Evolutionary conservation across 2,113 vertebrate species (phyloP), one percentile per base, ranked within the genome.

Genomic region (Seriola rivoliana): DNA sequence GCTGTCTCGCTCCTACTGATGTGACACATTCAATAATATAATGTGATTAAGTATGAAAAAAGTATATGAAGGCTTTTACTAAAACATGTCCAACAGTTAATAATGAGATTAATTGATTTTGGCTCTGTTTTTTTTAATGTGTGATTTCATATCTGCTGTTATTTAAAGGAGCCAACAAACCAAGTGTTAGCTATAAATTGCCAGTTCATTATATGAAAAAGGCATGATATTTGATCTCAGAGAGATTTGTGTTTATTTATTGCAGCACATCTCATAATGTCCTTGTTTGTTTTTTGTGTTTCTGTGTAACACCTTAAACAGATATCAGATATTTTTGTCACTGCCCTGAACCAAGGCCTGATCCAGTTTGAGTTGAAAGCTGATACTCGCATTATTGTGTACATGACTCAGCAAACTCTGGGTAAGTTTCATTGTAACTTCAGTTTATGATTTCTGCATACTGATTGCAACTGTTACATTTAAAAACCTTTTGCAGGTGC

Each of bases 311-410:
- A 19, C 60, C 19, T 75, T 2, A 65, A 85, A 88, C 94, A 99
- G 98, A 96, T 97, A 87, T 96, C 96, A 46, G 95, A 97, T 85
- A 93, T 95, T 66, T 94, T 98, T 82, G 96, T 97, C 84, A 97
- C 95, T 69, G 96, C 96, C 63, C 95, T 99, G 83, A 99, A 97
- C 92, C 97, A 98, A 94, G 99, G 97, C 87, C 92, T 97, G 91
- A 95, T 99, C 81, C 96, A 98, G 85, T 99, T 99, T 93, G 97
- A 98, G 65, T 93, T 99, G 91, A 99, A 98, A 88, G 96, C 97
- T 10, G 95, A 96, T 4, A 95, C 97, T 67, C 96, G 95, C 90
- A 95, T 99, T 58, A 87, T 96, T 66, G 97, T 97, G 1, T 98
- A 97, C 72, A 96, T 97, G 78, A 98, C 97, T 84, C 98, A 99